Percentiles rank a stretch among this genome's conserved stretches.
Conservation (phyloP, 37 sponge, comb jelly and placozoan species). For the Petrosia ficiformis region DNA sequence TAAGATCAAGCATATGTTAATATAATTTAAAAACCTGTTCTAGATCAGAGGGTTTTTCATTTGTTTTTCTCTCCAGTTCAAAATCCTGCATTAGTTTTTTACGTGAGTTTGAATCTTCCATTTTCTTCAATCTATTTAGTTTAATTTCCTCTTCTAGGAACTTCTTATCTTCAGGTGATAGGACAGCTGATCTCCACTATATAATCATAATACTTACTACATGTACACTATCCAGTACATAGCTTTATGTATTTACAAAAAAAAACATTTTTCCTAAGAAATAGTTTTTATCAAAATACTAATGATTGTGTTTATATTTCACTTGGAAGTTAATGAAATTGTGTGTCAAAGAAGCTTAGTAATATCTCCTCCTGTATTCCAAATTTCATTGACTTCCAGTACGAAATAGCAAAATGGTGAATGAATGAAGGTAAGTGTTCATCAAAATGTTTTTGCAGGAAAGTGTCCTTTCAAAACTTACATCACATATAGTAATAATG, state of each 20-base stretch:
- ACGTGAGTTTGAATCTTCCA: conserved; percentile 67
- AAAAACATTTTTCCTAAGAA: too few relatives aligned
- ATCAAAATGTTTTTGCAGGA: too few relatives aligned
- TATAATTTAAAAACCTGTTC: conserved; percentile 66
- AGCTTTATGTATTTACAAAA: too few relatives aligned
- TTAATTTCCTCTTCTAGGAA: conserved; percentile 34
- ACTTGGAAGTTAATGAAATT: too few relatives aligned
- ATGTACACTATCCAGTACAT: too few relatives aligned
- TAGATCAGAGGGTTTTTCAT: conserved; percentile 91
- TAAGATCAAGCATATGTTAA: too few relatives aligned
- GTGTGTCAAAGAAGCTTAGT: neutral
- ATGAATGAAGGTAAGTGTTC: too few relatives aligned
- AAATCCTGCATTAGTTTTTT: conserved; percentile 86
- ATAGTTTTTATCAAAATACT: too few relatives aligned
- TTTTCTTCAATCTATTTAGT: conserved; percentile 25
- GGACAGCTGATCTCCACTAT: conserved; percentile 36
- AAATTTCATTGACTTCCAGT: neutral
- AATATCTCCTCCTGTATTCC: neutral
- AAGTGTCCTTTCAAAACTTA: too few relatives aligned
- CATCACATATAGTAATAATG: too few relatives aligned
- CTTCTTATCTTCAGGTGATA: conserved; percentile 40
- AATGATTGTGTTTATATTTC: too few relatives aligned
- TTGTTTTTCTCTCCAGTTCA: conserved; percentile 67
- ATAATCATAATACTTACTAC: neutral
- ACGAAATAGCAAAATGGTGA: too few relatives aligned